Evolutionary conservation across 2,113 vertebrate species (phyloP), one percentile per base, ranked within the genome.

Genomic region (Myanophis thanlyinensis): DNA sequence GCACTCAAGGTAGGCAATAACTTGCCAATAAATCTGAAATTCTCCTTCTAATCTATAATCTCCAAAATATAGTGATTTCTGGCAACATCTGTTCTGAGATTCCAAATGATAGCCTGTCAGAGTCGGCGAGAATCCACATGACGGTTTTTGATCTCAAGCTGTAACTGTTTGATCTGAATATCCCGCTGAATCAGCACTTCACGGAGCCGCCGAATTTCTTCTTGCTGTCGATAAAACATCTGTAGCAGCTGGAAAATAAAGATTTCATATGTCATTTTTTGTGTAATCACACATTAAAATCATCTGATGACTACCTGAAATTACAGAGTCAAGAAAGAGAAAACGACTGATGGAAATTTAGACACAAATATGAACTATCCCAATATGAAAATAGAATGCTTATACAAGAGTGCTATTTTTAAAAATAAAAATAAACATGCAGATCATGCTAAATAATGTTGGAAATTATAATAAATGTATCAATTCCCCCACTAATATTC

Each of bases 141-240:
- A 80, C 98, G 18, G 94, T 99, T 99, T 96, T 97, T 98, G 91
- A 99, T 98, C 96, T 99, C 97, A 95, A 99, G 97, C 94, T 99
- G 97, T 95, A 99, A 94, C 95, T 99, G 99, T 94, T 97, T 99
- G 93, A 99, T 97, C 91, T 97, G 98, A 27, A 99, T 96, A 46
- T 99, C 98, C 47, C 98, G 98, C 96, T 99, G 98, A 90, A 96
- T 97, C 56, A 99, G 5, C 84, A 98, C 56, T 85, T 98, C 98
- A 87, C 98, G 97, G 91, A 99, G 97, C 91, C 97, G 98, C 20
- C 98, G 98, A 95, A 99, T 99, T 95, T 99, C 99, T 49, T 99
- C 99, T 97, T 99, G 99, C 94, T 99, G 99, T 91, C 97, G 98
- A 93, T 98, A 98, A 96, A 98, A 99, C 98, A 98, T 98, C 95